A percentile compares a stretch with the other conserved stretches of the same genome.
phyloP scores from a whole-genome alignment of 92 coral and sea anemone genomes.

The Galaxea fascicularis region DNA sequence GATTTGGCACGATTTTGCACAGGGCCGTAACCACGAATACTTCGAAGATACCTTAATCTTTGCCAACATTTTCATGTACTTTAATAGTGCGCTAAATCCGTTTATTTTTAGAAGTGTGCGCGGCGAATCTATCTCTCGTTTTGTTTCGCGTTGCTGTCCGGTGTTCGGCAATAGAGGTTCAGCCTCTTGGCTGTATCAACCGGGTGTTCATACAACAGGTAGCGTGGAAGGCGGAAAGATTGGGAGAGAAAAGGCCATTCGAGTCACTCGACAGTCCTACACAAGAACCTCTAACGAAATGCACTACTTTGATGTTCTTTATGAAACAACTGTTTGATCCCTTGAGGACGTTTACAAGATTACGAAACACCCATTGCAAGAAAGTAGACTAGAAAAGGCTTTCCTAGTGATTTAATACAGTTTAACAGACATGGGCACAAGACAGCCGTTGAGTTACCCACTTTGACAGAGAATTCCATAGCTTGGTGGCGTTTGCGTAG shows the following conservation, averaged over 20 bases:
- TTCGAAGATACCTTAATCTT: constrained; percentile 58
- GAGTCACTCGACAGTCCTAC: constrained; percentile 2
- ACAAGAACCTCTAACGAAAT: not conserved
- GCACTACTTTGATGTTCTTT: not conserved
- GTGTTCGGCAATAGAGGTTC: not conserved
- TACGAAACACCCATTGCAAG: too few species aligned
- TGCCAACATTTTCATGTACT: constrained; percentile 63
- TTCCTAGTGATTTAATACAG: too few species aligned
- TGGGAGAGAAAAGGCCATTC: constrained; percentile 5
- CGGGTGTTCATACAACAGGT: not conserved
- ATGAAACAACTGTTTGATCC: constrained; percentile 19
- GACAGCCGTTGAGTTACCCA: too few species aligned
- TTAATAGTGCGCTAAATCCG: constrained; percentile 76
- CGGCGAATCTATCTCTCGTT: constrained; percentile 14
- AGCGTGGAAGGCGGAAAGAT: not conserved
- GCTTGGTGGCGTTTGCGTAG: too few species aligned
- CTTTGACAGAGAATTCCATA: too few species aligned
- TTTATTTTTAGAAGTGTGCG: constrained; percentile 69
- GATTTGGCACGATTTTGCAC: constrained; percentile 76
- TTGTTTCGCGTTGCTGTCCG: constrained; percentile 31
- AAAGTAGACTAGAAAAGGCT: too few species aligned
- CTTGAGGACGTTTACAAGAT: too few species aligned
- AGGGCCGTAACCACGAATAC: constrained; percentile 36
- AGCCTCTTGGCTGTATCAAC: not conserved
- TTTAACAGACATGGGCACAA: too few species aligned